A percentile compares a stretch with the other conserved stretches of the same genome.
phyloP scores from a whole-genome alignment of 2,113 vertebrate genomes.

The Vulpes ferrilata region DNA sequence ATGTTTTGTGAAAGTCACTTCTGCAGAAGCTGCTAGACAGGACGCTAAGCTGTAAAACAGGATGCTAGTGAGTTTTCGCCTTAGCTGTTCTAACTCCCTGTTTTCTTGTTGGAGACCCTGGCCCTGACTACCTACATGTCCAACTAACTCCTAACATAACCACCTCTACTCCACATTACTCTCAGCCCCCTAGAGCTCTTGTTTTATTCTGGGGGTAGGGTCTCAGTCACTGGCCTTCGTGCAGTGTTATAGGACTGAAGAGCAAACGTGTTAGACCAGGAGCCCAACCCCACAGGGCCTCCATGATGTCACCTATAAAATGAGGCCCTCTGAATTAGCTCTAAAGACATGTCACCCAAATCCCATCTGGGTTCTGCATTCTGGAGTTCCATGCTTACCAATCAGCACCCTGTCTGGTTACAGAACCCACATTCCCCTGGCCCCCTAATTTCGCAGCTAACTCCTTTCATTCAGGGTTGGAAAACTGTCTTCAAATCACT shows the following conservation, averaged over 20 bases:
- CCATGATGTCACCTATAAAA: not conserved
- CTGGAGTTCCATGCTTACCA: not conserved
- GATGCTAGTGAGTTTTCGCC: not conserved
- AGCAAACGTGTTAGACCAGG: not conserved
- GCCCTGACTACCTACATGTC: not conserved
- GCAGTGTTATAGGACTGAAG: not conserved
- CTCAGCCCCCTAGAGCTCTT: not conserved
- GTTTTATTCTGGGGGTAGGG: not conserved
- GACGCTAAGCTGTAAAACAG: not conserved
- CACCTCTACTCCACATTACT: no score
- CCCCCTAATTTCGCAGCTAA: not conserved
- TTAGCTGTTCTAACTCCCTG: not conserved
- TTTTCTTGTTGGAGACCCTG: not conserved
- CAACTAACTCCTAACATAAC: not conserved
- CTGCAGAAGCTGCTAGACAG: not conserved
- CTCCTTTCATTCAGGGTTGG: not conserved
- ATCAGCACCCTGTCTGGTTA: not conserved
- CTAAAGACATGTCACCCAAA: not conserved
- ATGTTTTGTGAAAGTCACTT: not conserved
- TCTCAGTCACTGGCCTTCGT: not conserved
- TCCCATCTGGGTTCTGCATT: not conserved
- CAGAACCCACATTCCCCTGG: fast-evolving
- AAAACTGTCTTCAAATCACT: not conserved
- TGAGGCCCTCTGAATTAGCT: not conserved
- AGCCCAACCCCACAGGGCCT: not conserved